phyloP scores from a whole-genome alignment of 1,140 invertebrate genomes.

The Oreohelix idahoensis region DNA sequence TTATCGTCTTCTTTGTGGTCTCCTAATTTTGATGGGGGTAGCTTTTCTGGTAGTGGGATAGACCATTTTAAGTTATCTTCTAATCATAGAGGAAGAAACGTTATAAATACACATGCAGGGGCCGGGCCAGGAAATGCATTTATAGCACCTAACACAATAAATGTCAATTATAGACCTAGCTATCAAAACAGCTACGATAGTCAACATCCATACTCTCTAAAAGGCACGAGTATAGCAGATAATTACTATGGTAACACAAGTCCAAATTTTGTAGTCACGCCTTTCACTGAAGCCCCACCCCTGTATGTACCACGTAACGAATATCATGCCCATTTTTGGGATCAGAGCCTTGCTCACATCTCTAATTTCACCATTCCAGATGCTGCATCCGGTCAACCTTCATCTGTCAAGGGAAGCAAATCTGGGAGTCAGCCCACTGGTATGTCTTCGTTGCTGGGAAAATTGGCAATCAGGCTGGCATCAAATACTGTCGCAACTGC shows the following conservation, averaged over 20 bases:
- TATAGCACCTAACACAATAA: neutral
- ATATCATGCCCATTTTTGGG: neutral
- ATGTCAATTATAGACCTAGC: neutral
- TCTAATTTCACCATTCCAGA: slow-evolving; percentile 35
- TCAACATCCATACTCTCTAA: too few relatives aligned
- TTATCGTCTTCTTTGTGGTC: neutral
- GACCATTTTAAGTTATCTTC: neutral
- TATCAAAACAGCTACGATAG: neutral
- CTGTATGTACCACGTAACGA: neutral
- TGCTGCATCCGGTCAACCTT: slow-evolving; percentile 14
- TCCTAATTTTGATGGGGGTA: neutral
- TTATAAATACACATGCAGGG: neutral
- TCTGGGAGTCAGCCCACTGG: too few relatives aligned
- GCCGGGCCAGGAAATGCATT: neutral
- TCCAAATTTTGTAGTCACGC: neutral
- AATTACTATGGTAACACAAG: neutral
- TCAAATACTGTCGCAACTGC: neutral
- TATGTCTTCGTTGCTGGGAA: slow-evolving; percentile 13
- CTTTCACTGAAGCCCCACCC: neutral
- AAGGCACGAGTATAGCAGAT: too few relatives aligned
- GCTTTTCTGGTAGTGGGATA: neutral
- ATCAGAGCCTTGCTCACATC: slow-evolving; percentile 11
- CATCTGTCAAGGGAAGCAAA: neutral
- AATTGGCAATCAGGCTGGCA: slow-evolving; percentile 12
- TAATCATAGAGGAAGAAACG: neutral